Percentiles rank a stretch among this genome's conserved stretches.
phyloP scores from a whole-genome alignment of 2,113 vertebrate species.

The Peromyscus californicus region DNA sequence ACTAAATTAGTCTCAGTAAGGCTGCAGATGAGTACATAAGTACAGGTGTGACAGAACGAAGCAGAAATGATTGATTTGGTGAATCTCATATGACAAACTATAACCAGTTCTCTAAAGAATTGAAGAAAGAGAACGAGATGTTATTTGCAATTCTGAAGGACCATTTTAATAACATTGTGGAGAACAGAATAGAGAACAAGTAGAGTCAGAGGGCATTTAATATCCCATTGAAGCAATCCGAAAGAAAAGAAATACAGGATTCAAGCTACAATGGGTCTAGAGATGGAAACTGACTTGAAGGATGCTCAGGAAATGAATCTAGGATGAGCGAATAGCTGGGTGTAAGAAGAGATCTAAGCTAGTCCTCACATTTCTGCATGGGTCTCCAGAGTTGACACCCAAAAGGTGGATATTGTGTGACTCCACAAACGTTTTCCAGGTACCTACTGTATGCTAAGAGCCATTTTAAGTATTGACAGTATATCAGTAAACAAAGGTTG shows the following conservation, averaged over 20 bases:
- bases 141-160: constrained; percentile 36
- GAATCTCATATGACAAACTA: neutral
- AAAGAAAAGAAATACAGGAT: neutral
- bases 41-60: neutral
- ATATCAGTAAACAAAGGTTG: constrained; percentile 2
- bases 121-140: constrained; percentile 24
- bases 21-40: neutral
- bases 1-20: neutral
- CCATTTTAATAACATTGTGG: neutral
- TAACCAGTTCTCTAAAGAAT: constrained; percentile 45
- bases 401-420: neutral
- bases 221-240: neutral
- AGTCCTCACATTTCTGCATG: constrained; percentile 3
- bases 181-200: neutral
- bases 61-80: neutral
- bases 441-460: neutral
- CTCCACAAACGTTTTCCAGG: constrained; percentile 16
- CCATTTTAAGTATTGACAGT: constrained; percentile 16
- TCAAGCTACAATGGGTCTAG: neutral
- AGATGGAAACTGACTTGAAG: neutral
- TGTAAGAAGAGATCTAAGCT: constrained; percentile 17
- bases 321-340: neutral
- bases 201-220: neutral
- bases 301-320: neutral
- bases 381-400: neutral